These are phyloP conservation scores for Microtus pennsylvanicus DNA, from an alignment of 2,113 vertebrate species.

Conservation along the genomic window DNA sequence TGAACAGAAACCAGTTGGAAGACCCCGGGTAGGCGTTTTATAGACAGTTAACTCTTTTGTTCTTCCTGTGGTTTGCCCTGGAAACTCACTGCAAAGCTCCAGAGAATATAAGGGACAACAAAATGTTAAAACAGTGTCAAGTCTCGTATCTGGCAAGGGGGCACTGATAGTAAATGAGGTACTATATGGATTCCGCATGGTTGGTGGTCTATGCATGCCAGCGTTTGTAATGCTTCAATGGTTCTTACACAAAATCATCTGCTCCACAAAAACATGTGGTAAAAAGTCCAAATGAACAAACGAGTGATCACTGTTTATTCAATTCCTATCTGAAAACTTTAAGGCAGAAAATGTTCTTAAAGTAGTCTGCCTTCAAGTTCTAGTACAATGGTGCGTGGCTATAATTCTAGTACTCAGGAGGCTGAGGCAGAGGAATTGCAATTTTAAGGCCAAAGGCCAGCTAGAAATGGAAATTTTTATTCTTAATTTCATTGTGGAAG, in stretches of 20 bases:
- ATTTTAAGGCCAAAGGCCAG: not conserved
- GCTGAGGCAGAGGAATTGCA: not conserved
- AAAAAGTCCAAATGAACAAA: not conserved
- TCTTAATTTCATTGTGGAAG: not conserved
- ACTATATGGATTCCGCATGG: not conserved
- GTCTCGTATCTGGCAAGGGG: not conserved
- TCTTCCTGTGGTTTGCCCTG: not conserved
- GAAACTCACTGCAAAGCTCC: not conserved
- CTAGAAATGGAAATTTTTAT: conserved; percentile 4
- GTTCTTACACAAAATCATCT: not conserved
- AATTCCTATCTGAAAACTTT: not conserved
- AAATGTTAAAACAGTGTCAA: not conserved
- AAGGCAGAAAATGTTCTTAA: not conserved
- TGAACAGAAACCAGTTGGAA: not conserved
- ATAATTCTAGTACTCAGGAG: not conserved
- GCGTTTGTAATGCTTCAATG: not conserved
- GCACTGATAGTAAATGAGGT: not conserved
- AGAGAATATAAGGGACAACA: not conserved
- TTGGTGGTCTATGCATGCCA: not conserved
- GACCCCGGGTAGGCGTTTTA: not conserved
- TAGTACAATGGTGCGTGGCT: not conserved
- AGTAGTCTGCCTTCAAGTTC: conserved; percentile 1
- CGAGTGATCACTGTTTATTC: not conserved
- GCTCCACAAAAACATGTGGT: not conserved
- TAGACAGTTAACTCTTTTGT: not conserved